Percentiles rank a stretch among this genome's conserved stretches.
These are phyloP conservation scores for Theocolax elegans DNA, from an alignment of 1,140 invertebrate genomes.

Conservation along the genomic window DNA sequence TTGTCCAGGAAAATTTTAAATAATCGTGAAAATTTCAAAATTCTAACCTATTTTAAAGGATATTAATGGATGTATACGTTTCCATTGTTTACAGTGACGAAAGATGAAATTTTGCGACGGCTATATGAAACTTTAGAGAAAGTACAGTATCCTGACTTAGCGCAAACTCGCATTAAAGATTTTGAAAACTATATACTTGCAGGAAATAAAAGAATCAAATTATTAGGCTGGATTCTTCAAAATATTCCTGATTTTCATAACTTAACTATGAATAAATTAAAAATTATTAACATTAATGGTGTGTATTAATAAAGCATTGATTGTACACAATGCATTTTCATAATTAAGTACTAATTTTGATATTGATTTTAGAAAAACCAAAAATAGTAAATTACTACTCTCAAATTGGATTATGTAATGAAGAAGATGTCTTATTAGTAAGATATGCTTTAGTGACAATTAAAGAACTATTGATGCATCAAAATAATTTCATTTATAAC, in stretches of 20 bases:
- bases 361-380: constrained; percentile 42
- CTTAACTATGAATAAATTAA: constrained; percentile 20
- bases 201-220: constrained; percentile 36
- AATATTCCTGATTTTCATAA: constrained; percentile 27
- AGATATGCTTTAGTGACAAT: constrained; percentile 9
- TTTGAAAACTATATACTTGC: constrained; percentile 38
- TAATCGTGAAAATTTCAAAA: neutral
- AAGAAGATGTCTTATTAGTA: constrained; percentile 44
- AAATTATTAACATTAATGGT: constrained; percentile 4
- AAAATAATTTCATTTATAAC: neutral
- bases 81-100: constrained; percentile 19
- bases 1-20: too few relatives aligned
- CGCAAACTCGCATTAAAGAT: constrained; percentile 35
- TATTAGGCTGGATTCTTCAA: constrained; percentile 45
- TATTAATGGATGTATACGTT: too few relatives aligned
- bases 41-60: constrained; percentile 14
- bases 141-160: constrained; percentile 46
- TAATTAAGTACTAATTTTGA: neutral
- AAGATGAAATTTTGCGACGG: constrained; percentile 29
- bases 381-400: constrained; percentile 43
- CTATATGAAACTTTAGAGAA: constrained; percentile 45
- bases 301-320: neutral
- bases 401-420: constrained; percentile 43
- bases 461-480: neutral
- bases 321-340: neutral